Evolutionary conservation across 2,797 vertebrate species (phyloP).

Genomic region (Cossypha dichroa): DNA sequence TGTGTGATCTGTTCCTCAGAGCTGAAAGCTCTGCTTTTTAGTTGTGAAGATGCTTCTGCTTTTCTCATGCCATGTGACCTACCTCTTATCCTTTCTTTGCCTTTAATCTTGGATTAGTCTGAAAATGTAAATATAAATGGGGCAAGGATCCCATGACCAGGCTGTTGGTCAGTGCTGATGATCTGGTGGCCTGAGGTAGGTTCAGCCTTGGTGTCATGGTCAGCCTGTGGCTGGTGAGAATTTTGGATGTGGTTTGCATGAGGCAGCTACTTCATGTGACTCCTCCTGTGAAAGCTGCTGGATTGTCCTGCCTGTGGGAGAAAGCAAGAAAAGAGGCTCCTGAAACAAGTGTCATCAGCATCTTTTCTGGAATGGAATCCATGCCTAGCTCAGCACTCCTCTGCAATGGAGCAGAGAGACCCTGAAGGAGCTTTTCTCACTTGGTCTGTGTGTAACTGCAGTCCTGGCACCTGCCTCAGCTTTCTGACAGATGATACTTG

Average conservation of each 20-base stretch:
- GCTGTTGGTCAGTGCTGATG: background rate
- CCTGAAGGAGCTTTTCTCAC: background rate
- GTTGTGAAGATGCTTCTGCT: slow-evolving; percentile 11
- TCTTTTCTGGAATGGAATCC: background rate
- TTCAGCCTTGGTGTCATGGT: background rate
- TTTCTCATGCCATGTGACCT: slow-evolving; percentile 8
- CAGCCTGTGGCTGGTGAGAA: background rate
- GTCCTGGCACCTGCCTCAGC: background rate
- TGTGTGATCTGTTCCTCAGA: background rate
- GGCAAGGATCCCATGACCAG: background rate
- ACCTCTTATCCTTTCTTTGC: background rate
- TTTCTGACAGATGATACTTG: background rate
- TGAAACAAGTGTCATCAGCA: background rate
- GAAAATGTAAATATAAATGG: background rate
- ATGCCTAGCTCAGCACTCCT: background rate
- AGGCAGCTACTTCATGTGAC: background rate
- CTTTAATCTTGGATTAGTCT: slow-evolving; percentile 17
- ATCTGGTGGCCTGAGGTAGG: background rate
- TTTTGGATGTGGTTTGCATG: background rate
- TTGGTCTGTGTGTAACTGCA: background rate
- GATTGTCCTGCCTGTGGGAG: background rate
- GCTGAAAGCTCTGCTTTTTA: background rate
- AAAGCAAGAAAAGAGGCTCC: background rate
- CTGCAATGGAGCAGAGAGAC: background rate
- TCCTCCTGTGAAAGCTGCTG: background rate